Conservation (phyloP, 1,140 invertebrate genomes). For the Pseudomyrmex sp. region DNA sequence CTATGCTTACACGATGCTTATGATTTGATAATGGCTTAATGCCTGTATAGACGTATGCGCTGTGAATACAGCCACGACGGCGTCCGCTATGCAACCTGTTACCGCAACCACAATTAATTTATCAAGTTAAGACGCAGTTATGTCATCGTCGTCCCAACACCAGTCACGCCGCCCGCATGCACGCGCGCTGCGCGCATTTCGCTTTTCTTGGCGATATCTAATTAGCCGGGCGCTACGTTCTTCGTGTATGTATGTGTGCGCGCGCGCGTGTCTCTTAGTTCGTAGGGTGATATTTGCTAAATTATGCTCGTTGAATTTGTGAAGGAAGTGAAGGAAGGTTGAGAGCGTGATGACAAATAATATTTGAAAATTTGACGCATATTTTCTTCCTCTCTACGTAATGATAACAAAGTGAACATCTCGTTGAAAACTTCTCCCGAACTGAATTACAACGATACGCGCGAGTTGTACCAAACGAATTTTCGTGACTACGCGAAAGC, state of each 20-base stretch:
- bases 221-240: conserved; percentile 6
- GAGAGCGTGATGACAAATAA: no score
- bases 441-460: neutral
- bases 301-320: no score
- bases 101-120: conserved; percentile 68
- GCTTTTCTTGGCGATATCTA: conserved; percentile 38
- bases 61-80: conserved; percentile 26
- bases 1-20: conserved; percentile 30
- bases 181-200: conserved; percentile 30
- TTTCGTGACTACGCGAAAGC: neutral
- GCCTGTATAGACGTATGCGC: conserved; percentile 4
- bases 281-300: no score
- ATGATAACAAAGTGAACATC: no score
- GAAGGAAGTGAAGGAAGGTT: no score
- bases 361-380: neutral
- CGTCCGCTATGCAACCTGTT: conserved; percentile 65
- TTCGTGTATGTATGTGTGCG: no score
- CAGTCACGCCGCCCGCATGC: conserved; percentile 34
- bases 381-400: neutral
- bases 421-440: neutral
- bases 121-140: conserved; percentile 72
- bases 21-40: conserved; percentile 66
- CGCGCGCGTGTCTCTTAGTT: no score
- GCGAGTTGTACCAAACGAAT: neutral
- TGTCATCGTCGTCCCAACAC: conserved; percentile 48